These are phyloP conservation scores for Helicoverpa assulta DNA, from an alignment of 2,888 invertebrate genomes.

Conservation along the genomic window DNA sequence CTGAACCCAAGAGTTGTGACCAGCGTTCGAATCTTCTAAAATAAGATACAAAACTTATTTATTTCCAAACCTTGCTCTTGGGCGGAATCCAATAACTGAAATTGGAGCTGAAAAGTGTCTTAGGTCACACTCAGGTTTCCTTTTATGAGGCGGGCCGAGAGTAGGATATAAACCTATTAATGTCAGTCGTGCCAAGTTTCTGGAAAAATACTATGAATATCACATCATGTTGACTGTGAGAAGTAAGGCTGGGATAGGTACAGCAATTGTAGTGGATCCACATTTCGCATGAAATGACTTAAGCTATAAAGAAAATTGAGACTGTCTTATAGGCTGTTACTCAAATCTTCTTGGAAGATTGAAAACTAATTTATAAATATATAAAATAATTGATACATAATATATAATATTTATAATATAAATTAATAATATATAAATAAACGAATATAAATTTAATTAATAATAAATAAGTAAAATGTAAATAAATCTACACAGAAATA, in stretches of 20 bases:
- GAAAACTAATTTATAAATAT: no score
- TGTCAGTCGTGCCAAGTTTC: neutral
- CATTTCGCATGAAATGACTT: neutral
- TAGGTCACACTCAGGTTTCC: neutral
- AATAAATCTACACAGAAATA: no score
- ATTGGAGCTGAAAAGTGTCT: neutral
- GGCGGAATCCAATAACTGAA: conserved; percentile 30
- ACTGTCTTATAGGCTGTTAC: no score
- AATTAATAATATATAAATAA: no score
- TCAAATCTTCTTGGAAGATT: no score
- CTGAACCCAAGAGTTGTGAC: conserved; percentile 25
- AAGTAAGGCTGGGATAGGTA: neutral
- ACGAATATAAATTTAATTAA: no score
- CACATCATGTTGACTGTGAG: neutral
- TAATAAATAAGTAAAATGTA: no score
- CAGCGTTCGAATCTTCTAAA: conserved; percentile 34
- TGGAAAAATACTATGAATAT: neutral
- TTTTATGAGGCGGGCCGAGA: neutral
- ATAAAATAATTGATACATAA: no score
- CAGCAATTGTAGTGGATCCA: no score
- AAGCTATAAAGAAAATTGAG: neutral
- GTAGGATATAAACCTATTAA: neutral
- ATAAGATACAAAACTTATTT: conserved; percentile 37
- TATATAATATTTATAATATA: no score
- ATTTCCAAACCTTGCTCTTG: conserved; percentile 30